phyloP scores from a whole-genome alignment of 2,113 vertebrate genomes.

The Pseudonaja textilis region DNA sequence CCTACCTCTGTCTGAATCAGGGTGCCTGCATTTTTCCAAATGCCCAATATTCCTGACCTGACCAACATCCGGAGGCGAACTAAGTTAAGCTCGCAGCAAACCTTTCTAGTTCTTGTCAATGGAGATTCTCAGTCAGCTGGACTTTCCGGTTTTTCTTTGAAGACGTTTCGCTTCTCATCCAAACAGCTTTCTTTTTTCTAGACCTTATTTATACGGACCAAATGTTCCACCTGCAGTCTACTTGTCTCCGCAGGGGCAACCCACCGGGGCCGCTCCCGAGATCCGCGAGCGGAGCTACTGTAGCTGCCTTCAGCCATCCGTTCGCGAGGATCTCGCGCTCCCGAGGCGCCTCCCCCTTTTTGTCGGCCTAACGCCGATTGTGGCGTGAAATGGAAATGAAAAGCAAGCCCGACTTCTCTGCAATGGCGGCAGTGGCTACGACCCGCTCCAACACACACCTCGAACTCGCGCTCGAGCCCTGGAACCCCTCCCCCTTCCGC shows the following conservation, averaged over 20 bases:
- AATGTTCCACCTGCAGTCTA: neutral
- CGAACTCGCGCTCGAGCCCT: neutral
- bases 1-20: neutral
- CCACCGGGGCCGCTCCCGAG: neutral
- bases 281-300: neutral
- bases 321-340: neutral
- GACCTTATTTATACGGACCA: neutral
- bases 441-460: neutral
- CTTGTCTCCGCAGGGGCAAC: neutral
- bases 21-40: neutral
- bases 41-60: neutral
- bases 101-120: neutral
- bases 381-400: neutral
- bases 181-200: too few relatives aligned
- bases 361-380: neutral
- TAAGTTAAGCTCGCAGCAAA: neutral
- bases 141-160: too few relatives aligned
- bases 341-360: neutral
- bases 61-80: neutral
- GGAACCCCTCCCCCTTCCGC: neutral
- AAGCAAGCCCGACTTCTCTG: neutral
- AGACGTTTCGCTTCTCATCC: too few relatives aligned
- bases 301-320: neutral
- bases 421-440: rapidly evolving
- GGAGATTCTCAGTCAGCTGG: too few relatives aligned